Evolutionary conservation across 2,888 invertebrate species (phyloP).

Genomic region (Hecatera dysodea): DNA sequence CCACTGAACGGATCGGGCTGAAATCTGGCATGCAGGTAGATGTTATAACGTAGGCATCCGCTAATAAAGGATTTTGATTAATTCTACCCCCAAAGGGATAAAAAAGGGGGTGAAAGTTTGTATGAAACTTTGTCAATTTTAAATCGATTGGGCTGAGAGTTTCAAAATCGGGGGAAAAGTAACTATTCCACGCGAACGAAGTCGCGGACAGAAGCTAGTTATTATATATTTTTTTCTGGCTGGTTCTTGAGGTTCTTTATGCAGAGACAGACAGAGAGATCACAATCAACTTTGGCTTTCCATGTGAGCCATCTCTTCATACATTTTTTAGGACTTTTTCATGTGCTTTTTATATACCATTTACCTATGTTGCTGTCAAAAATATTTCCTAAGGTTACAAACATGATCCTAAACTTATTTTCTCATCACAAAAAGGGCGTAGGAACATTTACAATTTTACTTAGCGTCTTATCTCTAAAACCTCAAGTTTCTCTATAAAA

Average conservation of each 20-base stretch:
- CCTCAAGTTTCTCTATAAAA: constrained; percentile 63
- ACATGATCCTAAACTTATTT: constrained; percentile 14
- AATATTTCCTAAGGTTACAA: not conserved
- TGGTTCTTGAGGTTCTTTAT: not conserved
- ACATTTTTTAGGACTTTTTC: not conserved
- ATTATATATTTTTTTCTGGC: no score
- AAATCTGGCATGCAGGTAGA: no score
- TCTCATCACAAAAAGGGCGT: constrained; percentile 36
- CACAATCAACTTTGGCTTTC: not conserved
- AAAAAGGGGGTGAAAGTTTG: no score
- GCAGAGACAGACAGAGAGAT: not conserved
- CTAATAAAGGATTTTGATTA: no score
- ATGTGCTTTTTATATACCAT: not conserved
- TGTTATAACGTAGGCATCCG: no score
- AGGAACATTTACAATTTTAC: constrained; percentile 52
- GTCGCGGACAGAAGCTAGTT: no score
- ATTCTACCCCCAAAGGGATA: no score
- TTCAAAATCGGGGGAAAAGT: no score
- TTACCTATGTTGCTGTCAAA: not conserved
- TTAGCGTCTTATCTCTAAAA: constrained; percentile 55
- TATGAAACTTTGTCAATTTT: no score
- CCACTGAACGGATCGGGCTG: no score
- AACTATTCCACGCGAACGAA: no score
- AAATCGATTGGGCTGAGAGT: no score
- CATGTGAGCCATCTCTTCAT: not conserved